Evolutionary conservation across 2,888 invertebrate species (phyloP), one percentile per base, ranked within the genome.

Genomic region (Lycia hirtaria): DNA sequence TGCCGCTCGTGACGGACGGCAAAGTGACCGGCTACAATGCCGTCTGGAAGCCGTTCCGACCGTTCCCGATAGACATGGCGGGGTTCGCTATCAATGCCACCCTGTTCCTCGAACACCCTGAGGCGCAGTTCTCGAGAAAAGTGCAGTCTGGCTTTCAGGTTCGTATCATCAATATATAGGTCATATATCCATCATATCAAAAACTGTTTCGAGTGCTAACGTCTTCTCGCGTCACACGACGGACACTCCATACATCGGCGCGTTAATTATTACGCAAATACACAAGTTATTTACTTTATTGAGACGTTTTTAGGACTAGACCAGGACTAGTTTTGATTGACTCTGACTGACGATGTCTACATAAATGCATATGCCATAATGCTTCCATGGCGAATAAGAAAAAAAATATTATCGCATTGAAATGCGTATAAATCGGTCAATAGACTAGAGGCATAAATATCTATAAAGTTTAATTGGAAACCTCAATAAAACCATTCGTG

Each of bases 21-120:
- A 91, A 90, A 62, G 92, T 94, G 0, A 76, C 83, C 9, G 93
- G 93, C 0, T 94, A 89, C 75, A 94, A 94, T 75, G 95, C 96
- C 0, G 96, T 95, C 0, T 99, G 98, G 97, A 96, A 96, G 74
- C 96, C 98, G 0, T 95, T 97, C 70, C 92, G 99, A 60, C 96
- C 97, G 0, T 99, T 99, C 91, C 98, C 99, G 0, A 95, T 98
- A 30, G 99, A 99, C 78, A 99, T 99, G 99, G 99, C 99, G 0
- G 98, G 98, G 0, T 99, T 98, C 79, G 98, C 97, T 5, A 95
- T 98, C 33, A 97, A 97, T 79, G 87, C 97, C 1, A 94, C 95
- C 14, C 85, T 97, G 52, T 93, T 98, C 40, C 83, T 96, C 3
- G 92, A 94, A 14, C 94, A 95, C 71, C 94, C 95, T 0, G 93